Conservation (phyloP, 2,888 invertebrate species). For the Epiblema foenella region DNA sequence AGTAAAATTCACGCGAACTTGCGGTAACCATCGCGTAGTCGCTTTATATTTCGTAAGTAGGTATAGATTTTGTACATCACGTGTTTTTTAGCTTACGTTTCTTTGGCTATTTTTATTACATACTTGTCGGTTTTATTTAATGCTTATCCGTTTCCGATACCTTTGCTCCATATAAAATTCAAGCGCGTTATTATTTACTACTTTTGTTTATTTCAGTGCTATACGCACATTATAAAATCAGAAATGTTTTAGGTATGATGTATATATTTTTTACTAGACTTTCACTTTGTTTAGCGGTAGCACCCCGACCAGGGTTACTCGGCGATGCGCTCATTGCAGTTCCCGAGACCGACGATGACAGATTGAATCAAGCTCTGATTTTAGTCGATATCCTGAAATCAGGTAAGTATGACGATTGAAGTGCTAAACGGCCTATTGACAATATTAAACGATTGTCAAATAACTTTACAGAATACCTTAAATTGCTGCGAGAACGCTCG, state of each 20-base stretch:
- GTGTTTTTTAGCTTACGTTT: background rate
- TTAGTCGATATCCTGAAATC: conserved; percentile 61
- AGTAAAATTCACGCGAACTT: no score
- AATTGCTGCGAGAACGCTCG: conserved; percentile 46
- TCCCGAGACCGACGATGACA: conserved; percentile 51
- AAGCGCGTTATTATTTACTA: background rate
- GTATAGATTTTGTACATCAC: background rate
- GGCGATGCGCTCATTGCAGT: conserved; percentile 2
- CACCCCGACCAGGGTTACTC: conserved; percentile 8
- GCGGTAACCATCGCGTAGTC: no score
- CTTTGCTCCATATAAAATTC: background rate
- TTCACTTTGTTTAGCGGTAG: background rate
- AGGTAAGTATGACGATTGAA: conserved; percentile 50
- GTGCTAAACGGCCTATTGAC: background rate
- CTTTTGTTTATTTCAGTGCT: background rate
- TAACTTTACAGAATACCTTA: conserved; percentile 50
- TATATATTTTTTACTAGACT: conserved; percentile 8
- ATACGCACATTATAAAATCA: background rate
- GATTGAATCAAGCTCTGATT: conserved; percentile 59
- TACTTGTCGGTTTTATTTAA: conserved; percentile 24
- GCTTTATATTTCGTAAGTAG: background rate
- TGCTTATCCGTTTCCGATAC: conserved; percentile 6
- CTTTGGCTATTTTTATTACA: background rate
- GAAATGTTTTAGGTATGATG: conserved; percentile 15
- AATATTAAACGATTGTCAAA: background rate